Evolutionary conservation across 2,888 invertebrate species (phyloP).

Genomic region (Andrena bicolor): DNA sequence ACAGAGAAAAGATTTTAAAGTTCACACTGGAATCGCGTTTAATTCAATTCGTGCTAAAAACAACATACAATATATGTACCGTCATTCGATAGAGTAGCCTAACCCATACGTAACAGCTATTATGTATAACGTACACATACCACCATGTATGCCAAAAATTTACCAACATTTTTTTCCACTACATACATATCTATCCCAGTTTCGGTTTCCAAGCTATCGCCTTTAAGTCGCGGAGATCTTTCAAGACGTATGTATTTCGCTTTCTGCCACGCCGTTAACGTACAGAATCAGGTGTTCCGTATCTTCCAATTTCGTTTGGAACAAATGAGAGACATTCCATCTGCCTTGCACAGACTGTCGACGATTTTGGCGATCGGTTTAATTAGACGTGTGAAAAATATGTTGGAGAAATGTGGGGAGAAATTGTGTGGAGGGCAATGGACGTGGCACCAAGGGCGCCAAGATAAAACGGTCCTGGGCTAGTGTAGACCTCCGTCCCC

Average conservation of each 20-base stretch:
- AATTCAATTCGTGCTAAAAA: neutral
- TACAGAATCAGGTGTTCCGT: slow-evolving; percentile 3
- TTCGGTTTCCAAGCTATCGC: slow-evolving; percentile 57
- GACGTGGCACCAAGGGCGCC: slow-evolving; percentile 47
- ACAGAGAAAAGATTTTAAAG: neutral
- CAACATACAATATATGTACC: neutral
- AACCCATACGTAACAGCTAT: neutral
- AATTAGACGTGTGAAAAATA: slow-evolving; percentile 1
- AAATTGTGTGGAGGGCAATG: slow-evolving; percentile 10
- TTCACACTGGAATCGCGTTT: neutral
- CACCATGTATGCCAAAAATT: neutral
- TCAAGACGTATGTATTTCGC: slow-evolving; percentile 52
- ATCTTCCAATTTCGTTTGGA: neutral
- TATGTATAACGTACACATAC: neutral
- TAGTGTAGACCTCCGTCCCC: slow-evolving; percentile 77
- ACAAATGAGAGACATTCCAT: neutral
- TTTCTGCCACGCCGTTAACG: slow-evolving; percentile 38
- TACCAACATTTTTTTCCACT: neutral
- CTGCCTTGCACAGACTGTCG: neutral
- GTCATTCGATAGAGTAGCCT: neutral
- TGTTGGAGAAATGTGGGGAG: neutral
- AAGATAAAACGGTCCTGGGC: slow-evolving; percentile 75
- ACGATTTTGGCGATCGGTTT: neutral
- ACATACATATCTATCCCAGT: slow-evolving; percentile 14
- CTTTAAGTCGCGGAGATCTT: slow-evolving; percentile 73